phyloP scores from a whole-genome alignment of 2,888 invertebrate species.

The Tetragonisca angustula region DNA sequence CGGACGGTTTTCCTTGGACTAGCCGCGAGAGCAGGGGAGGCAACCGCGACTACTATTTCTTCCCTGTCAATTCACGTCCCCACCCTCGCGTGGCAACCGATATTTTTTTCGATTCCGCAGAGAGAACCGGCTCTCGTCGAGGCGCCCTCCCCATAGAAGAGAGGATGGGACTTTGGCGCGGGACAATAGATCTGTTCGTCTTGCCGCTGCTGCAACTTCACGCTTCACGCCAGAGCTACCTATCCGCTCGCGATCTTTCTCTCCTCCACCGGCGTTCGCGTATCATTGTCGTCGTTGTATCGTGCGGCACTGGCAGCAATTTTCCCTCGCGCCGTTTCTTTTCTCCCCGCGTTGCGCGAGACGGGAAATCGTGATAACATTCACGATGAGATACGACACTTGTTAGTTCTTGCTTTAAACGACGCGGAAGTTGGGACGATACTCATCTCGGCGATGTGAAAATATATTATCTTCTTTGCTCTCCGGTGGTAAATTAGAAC shows the following conservation, averaged over 20 bases:
- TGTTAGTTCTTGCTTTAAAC: neutral
- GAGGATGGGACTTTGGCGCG: slow-evolving; percentile 5
- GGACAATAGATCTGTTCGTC: slow-evolving; percentile 51
- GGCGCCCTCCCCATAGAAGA: neutral
- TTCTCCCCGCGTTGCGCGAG: neutral
- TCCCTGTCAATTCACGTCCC: slow-evolving; percentile 20
- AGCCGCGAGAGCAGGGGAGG: slow-evolving; percentile 34
- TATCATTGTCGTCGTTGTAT: slow-evolving; percentile 2
- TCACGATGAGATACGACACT: neutral
- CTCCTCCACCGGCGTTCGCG: neutral
- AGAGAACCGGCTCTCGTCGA: slow-evolving; percentile 61
- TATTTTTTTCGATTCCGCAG: slow-evolving; percentile 49
- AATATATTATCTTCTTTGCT: neutral
- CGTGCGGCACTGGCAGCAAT: slow-evolving; percentile 10
- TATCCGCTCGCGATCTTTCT: slow-evolving; percentile 25
- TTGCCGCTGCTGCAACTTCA: slow-evolving; percentile 42
- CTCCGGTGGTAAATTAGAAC: neutral
- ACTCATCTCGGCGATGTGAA: neutral
- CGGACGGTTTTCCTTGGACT: slow-evolving; percentile 61
- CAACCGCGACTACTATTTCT: slow-evolving; percentile 49
- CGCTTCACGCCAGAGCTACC: slow-evolving; percentile 52
- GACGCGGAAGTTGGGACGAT: too few relatives aligned
- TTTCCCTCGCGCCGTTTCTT: slow-evolving; percentile 13
- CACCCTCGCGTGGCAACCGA: slow-evolving; percentile 21
- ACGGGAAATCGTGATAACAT: neutral